Evolutionary conservation across 2,888 invertebrate species (phyloP).

Genomic region (Orthosia gothica): DNA sequence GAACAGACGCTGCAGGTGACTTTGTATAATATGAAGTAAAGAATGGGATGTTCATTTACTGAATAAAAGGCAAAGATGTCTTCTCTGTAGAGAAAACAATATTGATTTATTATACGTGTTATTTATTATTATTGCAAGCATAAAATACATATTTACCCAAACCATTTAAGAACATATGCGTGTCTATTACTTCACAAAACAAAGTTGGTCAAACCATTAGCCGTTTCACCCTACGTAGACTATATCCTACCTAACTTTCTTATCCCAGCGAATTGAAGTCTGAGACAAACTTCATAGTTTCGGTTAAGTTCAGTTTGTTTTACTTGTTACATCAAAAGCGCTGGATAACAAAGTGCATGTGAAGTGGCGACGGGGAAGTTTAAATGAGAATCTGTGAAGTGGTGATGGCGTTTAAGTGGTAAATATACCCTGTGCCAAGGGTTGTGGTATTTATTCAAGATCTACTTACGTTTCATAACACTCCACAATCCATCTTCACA

Average conservation of each 20-base stretch:
- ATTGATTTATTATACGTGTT: too few relatives aligned
- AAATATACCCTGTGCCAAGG: neutral
- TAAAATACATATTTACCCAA: neutral
- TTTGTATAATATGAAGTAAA: too few relatives aligned
- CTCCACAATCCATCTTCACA: too few relatives aligned
- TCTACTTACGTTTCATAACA: too few relatives aligned
- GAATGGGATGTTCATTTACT: too few relatives aligned
- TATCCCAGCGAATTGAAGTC: conserved; percentile 46
- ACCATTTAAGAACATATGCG: conserved; percentile 3
- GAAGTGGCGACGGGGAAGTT: conserved; percentile 29
- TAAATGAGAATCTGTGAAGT: conserved; percentile 17
- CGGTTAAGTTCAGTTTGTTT: conserved; percentile 53
- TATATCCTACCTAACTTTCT: conserved; percentile 46
- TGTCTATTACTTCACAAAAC: conserved; percentile 13
- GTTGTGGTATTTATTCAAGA: too few relatives aligned
- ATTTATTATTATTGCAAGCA: too few relatives aligned
- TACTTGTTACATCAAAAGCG: conserved; percentile 43
- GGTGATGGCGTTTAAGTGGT: neutral
- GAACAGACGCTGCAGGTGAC: too few relatives aligned
- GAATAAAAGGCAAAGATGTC: neutral
- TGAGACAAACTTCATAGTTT: conserved; percentile 52
- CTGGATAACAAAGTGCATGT: conserved; percentile 47
- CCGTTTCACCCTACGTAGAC: conserved; percentile 29
- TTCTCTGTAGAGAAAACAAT: neutral
- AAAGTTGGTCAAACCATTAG: conserved; percentile 36